A percentile compares a stretch with the other conserved stretches of the same genome.
These are phyloP conservation scores for Dicyrtoma fusca DNA, from an alignment of 2,888 invertebrate species.

Conservation along the genomic window DNA sequence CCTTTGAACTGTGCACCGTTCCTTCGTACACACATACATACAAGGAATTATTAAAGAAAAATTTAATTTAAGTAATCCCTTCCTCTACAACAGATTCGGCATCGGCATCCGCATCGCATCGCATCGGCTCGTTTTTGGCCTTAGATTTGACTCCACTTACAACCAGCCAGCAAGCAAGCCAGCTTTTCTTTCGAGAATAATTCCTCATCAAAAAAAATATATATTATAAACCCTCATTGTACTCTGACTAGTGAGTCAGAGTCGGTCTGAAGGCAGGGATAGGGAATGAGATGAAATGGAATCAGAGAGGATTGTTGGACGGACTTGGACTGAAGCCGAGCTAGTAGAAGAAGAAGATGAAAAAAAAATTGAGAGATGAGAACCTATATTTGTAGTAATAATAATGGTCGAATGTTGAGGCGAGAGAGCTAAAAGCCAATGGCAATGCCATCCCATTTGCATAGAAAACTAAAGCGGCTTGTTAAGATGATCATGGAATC, in stretches of 20 bases:
- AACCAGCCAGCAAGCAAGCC: too few species aligned
- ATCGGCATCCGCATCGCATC: too few species aligned
- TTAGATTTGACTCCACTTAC: too few species aligned
- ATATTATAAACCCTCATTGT: too few species aligned
- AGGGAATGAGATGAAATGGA: not conserved
- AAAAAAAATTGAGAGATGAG: slow-evolving; percentile 14
- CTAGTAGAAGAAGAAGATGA: not conserved
- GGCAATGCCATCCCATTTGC: slow-evolving; percentile 41
- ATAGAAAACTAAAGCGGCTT: slow-evolving; percentile 47
- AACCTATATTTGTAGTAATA: too few species aligned
- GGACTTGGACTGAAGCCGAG: not conserved
- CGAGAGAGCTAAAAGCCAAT: not conserved
- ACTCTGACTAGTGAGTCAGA: not conserved
- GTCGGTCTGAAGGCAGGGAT: not conserved
- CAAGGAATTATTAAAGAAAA: too few species aligned
- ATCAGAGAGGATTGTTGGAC: slow-evolving; percentile 1
- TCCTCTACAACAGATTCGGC: too few species aligned
- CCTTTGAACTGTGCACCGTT: too few species aligned
- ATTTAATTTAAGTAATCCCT: too few species aligned
- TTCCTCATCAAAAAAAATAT: not conserved
- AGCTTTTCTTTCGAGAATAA: too few species aligned
- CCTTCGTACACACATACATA: too few species aligned
- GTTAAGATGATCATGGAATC: slow-evolving; percentile 29
- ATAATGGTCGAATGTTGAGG: not conserved
- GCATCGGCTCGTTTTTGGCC: too few species aligned